These are phyloP conservation scores for Beris chalybata DNA, from an alignment of 2,888 invertebrate species.

Conservation along the genomic window DNA sequence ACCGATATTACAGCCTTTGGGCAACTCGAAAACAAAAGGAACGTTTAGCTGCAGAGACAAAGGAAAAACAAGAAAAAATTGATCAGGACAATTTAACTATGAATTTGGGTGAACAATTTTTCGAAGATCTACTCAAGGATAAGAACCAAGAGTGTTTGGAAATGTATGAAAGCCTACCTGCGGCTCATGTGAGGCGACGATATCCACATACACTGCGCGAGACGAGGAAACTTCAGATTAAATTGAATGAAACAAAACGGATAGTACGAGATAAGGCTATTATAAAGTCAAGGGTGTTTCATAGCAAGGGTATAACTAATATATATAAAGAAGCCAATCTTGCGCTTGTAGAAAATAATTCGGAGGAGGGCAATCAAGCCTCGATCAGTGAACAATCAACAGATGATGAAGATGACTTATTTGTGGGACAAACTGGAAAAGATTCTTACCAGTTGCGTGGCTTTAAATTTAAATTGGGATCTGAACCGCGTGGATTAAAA, in stretches of 20 bases:
- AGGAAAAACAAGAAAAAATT: constrained; percentile 12
- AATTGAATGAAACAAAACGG: constrained; percentile 47
- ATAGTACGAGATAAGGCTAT: constrained; percentile 46
- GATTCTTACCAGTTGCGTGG: constrained; percentile 49
- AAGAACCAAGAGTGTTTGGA: constrained; percentile 24
- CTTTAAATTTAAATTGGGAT: constrained; percentile 50
- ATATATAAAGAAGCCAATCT: constrained; percentile 41
- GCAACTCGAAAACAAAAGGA: not conserved
- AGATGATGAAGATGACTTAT: constrained; percentile 50
- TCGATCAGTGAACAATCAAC: constrained; percentile 48
- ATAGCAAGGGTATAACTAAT: constrained; percentile 43
- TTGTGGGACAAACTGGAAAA: constrained; percentile 48
- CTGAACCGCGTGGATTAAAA: constrained; percentile 48
- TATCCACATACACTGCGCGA: constrained; percentile 51
- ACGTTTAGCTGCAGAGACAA: constrained; percentile 3
- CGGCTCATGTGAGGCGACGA: constrained; percentile 17
- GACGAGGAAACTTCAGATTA: constrained; percentile 44
- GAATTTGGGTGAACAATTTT: constrained; percentile 24
- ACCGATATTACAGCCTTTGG: constrained; percentile 13
- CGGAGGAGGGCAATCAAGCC: not conserved
- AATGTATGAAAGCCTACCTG: constrained; percentile 19
- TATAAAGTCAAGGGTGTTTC: constrained; percentile 45
- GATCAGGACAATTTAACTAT: constrained; percentile 17
- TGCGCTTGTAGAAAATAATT: constrained; percentile 40
- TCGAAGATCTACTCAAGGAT: constrained; percentile 30